Conservation (phyloP, 2,797 vertebrate species). For the Sebastes nivosus region DNA sequence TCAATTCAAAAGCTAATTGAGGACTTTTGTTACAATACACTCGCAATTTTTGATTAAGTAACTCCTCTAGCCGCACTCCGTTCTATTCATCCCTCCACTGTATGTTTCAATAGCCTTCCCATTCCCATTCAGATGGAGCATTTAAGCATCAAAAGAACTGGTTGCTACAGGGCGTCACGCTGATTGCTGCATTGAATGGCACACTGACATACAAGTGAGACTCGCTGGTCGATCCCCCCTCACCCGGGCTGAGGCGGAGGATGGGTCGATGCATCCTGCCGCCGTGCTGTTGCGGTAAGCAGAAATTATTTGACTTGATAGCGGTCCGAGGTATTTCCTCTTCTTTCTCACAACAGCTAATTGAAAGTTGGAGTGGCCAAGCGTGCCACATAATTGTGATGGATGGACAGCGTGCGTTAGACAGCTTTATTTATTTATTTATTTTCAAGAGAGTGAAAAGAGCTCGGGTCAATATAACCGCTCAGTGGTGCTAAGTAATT, state of each 20-base stretch:
- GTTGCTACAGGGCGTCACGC: constrained; percentile 22
- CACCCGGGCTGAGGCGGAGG: neutral
- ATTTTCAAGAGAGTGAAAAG: constrained; percentile 36
- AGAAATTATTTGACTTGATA: constrained; percentile 55
- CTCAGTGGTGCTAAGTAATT: constrained; percentile 58
- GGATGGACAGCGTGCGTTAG: constrained; percentile 26
- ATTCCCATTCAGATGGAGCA: constrained; percentile 10
- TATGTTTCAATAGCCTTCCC: constrained; percentile 28
- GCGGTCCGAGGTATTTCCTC: constrained; percentile 22
- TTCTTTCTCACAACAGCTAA: constrained; percentile 43
- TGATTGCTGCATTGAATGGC: constrained; percentile 32
- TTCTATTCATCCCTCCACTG: constrained; percentile 11
- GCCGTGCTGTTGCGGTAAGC: constrained; percentile 33
- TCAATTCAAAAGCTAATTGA: constrained; percentile 26
- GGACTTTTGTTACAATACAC: neutral
- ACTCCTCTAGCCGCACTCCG: neutral
- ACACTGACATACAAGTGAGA: constrained; percentile 16
- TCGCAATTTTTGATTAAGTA: constrained; percentile 7
- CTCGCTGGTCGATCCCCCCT: constrained; percentile 14
- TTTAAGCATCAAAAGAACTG: constrained; percentile 44
- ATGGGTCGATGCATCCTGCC: constrained; percentile 24
- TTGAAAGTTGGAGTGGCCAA: constrained; percentile 46
- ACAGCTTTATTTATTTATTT: constrained; percentile 48
- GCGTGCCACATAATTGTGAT: constrained; percentile 61
- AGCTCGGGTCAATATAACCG: constrained; percentile 48